Evolutionary conservation across 2,113 vertebrate species (phyloP), one percentile per base, ranked within the genome.

Genomic region (Tachysurus fulvidraco): DNA sequence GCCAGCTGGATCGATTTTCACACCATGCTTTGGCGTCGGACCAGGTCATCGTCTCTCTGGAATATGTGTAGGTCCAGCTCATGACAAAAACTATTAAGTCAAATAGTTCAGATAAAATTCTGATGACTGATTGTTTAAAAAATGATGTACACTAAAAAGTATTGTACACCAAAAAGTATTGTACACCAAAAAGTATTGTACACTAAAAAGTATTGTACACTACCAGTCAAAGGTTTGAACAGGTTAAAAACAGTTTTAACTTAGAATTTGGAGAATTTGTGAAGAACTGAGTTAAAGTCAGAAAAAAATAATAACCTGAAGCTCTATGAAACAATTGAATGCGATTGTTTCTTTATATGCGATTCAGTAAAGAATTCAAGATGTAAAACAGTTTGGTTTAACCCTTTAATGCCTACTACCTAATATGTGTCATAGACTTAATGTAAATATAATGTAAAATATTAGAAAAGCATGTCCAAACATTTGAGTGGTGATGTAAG

Each of bases 51-150:
- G 44, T 30, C 0, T 55, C 36, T 55, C 13, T 2, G 0, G 88
- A 89, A 62, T 78, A 30, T 85, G 92, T 91, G 86, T 97, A 98
- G 0, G 91, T 97, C 98, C 97, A 98, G 0, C 96, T 92, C 3
- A 44, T 54, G 9, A 86, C 88, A 65, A 10, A 16, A 16, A 85
- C 87, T 85, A 60, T 55, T 17, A 57, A 57, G 23, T 81, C 25
- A 50, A 59, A 41, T 80, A 7, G 13, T 21, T 59, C 19, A 79
- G 50, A 59, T 36, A 57, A 5, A 16, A 36, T 52, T 21, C 57
- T 55, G 25, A 77, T 54, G 46, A 52, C 23, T 76, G 25, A n/a
- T 23, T 7, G 14, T 30, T 55, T 30, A 55, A 55, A 78, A n/a
- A 28, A 9, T 50, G 46, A 50, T 5, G 46, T 50, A 50, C 46